Evolutionary conservation across 1,140 invertebrate species (phyloP).

Genomic region (Elysia chlorotica): DNA sequence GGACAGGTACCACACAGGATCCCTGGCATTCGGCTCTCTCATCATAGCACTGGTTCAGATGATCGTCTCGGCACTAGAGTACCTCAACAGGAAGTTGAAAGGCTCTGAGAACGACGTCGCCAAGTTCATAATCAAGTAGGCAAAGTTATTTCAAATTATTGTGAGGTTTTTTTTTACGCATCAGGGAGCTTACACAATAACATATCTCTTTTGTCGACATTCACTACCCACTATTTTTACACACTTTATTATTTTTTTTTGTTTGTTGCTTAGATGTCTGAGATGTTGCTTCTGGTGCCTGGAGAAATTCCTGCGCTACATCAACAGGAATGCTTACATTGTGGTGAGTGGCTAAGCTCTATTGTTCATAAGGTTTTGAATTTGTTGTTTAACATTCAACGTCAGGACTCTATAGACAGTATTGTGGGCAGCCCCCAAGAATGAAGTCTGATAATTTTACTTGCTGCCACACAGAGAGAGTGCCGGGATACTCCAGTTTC

Average conservation of each 20-base stretch:
- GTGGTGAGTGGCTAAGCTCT: conserved; percentile 75
- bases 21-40: conserved; percentile 88
- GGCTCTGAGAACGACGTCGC: conserved; percentile 73
- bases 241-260: no score
- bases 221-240: no score
- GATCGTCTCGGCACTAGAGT: conserved; percentile 84
- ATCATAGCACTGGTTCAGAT: conserved; percentile 88
- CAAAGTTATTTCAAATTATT: no score
- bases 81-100: conserved; percentile 78
- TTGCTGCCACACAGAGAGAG: no score
- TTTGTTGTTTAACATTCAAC: no score
- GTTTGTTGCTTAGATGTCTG: conserved; percentile 66
- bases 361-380: no score
- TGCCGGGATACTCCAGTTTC: no score
- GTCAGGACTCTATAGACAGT: no score
- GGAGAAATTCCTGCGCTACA: conserved; percentile 79
- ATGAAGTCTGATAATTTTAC: no score
- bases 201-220: no score
- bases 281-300: conserved; percentile 91
- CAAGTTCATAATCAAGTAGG: conserved; percentile 76
- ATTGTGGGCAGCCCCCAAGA: no score
- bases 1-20: conserved; percentile 22
- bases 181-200: no score
- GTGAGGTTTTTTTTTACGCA: neutral
- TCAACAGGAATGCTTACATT: conserved; percentile 92